Evolutionary conservation across 1,140 invertebrate species (phyloP), one percentile per base, ranked within the genome.

Genomic region (Lasioglossum baleicum): DNA sequence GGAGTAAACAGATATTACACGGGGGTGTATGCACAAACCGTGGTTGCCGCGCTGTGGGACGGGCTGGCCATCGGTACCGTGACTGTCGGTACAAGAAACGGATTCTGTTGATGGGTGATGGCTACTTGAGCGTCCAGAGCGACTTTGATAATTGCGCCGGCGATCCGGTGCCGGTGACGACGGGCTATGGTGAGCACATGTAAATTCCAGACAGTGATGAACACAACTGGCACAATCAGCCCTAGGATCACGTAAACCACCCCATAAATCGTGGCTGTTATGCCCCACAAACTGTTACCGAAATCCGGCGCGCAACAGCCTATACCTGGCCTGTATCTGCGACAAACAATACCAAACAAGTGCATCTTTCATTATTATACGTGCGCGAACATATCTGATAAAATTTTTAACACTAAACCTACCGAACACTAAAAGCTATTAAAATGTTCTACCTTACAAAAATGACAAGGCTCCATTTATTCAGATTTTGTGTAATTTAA

Each of bases 61-160:
- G 94, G 94, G 26, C 93, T 94, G 60, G 93, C 92, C 7, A 94
- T 92, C 6, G 95, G 94, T 6, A 92, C 91, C 35, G 94, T 94
- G 7, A 94, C 92, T 4, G 94, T 95, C 60, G 95, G 94, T 79
- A 95, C 94, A 84, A 95, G 95, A 87, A 96, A 96, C 20, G 96
- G 96, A 88, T 97, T 97, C 63, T 95, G 92, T 88, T 97, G 96
- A 86, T 97, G 96, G 0, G 96, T 97, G 81, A 97, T 96, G 11
- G 96, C 97, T 58, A 97, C 96, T 92, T 97, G 96, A 3, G 96
- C 96, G 6, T 96, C 96, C 56, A 97, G 89, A 0, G 96, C 97
- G 8, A 97, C 96, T 92, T 97, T 96, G 91, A 96, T 97, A 81
- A 97, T 96, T 8, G 96, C 96, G 42, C 96, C 96, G 22, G 96